Percentiles rank a stretch among this genome's conserved stretches.
Conservation (phyloP, 2,888 invertebrate species). For the Orthosia incerta region DNA sequence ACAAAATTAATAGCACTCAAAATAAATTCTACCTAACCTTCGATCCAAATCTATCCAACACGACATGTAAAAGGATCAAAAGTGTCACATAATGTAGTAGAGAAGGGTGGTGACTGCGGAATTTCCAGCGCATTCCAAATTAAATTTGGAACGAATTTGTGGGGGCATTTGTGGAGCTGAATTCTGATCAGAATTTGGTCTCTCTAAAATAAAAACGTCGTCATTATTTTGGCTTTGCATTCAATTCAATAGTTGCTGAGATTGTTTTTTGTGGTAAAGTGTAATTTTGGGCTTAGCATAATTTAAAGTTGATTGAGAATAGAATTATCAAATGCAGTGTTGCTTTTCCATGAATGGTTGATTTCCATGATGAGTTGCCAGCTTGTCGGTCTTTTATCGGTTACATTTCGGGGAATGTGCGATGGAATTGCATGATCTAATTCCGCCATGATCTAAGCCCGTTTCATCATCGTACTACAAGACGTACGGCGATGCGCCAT, state of each 20-base stretch:
- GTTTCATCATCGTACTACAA: no score
- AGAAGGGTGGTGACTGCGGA: constrained; percentile 40
- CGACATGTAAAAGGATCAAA: constrained; percentile 55
- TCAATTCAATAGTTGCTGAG: constrained; percentile 1
- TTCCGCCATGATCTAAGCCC: no score
- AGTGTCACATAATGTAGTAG: constrained; percentile 61
- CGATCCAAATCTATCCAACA: constrained; percentile 54
- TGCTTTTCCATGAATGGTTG: constrained; percentile 2
- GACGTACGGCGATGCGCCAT: no score
- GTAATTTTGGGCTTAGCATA: neutral
- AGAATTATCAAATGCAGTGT: neutral
- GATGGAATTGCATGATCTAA: no score
- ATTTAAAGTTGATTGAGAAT: neutral
- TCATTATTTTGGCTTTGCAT: constrained; percentile 48
- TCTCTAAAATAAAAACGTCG: constrained; percentile 51
- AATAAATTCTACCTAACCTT: constrained; percentile 25
- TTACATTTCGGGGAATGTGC: no score
- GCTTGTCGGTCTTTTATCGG: no score
- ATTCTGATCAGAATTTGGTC: constrained; percentile 63
- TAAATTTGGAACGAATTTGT: constrained; percentile 65
- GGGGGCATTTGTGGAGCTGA: constrained; percentile 56
- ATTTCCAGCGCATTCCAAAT: constrained; percentile 65
- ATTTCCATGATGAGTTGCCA: no score
- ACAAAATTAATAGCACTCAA: neutral
- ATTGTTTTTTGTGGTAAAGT: neutral